phyloP scores from a whole-genome alignment of 2,113 vertebrate species.

The Xenus cinereus region DNA sequence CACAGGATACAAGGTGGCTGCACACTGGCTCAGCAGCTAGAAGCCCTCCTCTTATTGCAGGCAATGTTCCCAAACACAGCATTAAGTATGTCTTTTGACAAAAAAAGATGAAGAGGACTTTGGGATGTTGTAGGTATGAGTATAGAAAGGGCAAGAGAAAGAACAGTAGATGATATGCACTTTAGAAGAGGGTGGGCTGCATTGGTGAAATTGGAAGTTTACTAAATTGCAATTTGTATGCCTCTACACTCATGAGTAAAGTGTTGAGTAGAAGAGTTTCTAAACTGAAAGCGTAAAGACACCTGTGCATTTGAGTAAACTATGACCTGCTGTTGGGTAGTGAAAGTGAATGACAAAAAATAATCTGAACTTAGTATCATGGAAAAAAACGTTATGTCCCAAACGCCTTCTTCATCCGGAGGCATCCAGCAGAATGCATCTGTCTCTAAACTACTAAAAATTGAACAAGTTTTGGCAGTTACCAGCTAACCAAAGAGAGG shows the following conservation, averaged over 20 bases:
- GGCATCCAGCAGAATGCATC: neutral
- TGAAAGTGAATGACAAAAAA: neutral
- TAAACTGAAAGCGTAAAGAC: neutral
- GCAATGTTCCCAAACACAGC: neutral
- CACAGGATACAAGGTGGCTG: neutral
- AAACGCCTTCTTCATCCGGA: neutral
- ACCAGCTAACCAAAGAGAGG: neutral
- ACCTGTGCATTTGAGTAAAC: neutral
- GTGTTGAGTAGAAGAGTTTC: neutral
- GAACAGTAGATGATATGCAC: neutral
- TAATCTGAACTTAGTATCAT: neutral
- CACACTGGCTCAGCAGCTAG: neutral
- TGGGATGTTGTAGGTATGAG: neutral
- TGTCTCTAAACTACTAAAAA: neutral
- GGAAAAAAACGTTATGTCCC: neutral
- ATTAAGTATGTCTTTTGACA: neutral
- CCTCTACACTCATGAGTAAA: neutral
- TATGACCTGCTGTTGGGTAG: fast-evolving
- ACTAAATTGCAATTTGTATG: neutral
- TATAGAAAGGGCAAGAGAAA: neutral
- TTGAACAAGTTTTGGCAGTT: neutral
- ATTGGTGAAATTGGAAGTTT: neutral
- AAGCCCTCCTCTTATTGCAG: neutral
- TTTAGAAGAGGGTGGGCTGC: neutral
- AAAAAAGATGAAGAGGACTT: neutral